Evolutionary conservation across 2,888 invertebrate genomes (phyloP), one percentile per base, ranked within the genome.

Genomic region (Hemithea aestivaria): DNA sequence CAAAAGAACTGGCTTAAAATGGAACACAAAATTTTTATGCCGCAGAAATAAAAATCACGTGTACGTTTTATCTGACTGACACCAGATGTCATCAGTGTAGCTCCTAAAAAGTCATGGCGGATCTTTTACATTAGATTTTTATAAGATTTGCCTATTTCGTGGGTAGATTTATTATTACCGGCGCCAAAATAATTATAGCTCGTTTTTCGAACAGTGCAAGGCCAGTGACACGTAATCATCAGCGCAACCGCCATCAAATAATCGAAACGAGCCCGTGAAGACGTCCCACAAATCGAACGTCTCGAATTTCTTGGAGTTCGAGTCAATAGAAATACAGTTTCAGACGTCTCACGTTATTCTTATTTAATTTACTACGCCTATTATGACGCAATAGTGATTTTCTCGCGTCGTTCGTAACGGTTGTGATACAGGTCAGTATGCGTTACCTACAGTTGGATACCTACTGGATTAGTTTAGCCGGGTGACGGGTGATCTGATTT

Each of bases 61-160:
- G 85, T 80, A 66, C 59, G 62, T 56, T 73, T 68, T 20, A 32
- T 21, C 8, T 25, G 27, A 32, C 27, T 39, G 35, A 31, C 57
- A 52, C 25, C 77, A 84, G 87, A 84, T 84, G 85, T 80, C 85
- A 80, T 76, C 71, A 73, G 69, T 75, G 71, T 67, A 70, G 71
- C 64, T 73, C 65, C 62, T 59, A 70, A 69, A 41, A 82, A 77
- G 80, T 85, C 80, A 87, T 87, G 85, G 87, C 81, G 80, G 79
- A 85, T 81, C 74, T 81, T 77, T 71, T 79, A 75, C 74, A 73
- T 57, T 73, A 75, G 63, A 65, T 67, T 79, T 80, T 80, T 75
- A 46, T 38, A 70, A 74, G 71, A 73, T 79, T 79, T 75, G 75
- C 68, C 64, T 70, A 73, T 69, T 78, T 84, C 66, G 85, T 79